phyloP scores from a whole-genome alignment of 2,797 vertebrate species.

The Catharus ustulatus region DNA sequence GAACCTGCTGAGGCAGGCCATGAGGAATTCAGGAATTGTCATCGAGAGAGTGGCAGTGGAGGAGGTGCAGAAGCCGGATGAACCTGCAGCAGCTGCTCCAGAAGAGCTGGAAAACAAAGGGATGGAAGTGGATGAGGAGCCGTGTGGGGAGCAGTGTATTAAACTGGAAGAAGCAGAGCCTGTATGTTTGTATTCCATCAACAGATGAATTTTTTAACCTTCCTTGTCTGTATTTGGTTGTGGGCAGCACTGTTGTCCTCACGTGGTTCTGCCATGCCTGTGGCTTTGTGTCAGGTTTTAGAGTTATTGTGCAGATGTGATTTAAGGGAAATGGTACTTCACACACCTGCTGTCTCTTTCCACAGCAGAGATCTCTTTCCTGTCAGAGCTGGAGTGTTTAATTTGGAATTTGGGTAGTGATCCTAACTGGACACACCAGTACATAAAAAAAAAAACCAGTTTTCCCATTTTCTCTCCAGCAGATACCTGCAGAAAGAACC shows the following conservation, averaged over 20 bases:
- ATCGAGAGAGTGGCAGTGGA: conserved; percentile 79
- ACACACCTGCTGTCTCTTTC: rapidly evolving
- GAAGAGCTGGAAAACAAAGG: conserved; percentile 74
- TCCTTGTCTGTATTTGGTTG: background rate
- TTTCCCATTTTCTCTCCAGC: background rate
- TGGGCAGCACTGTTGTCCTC: background rate
- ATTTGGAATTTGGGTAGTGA: background rate
- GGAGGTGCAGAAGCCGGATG: conserved; percentile 45
- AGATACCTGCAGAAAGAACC: conserved; percentile 70
- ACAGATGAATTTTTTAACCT: background rate
- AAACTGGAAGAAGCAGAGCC: conserved; percentile 61
- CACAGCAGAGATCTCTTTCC: background rate
- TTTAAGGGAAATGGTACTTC: background rate
- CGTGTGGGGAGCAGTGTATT: conserved; percentile 47
- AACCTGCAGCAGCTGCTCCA: background rate
- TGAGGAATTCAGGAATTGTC: conserved; percentile 92
- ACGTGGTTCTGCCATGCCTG: rapidly evolving
- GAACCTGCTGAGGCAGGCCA: conserved; percentile 92
- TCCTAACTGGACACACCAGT: background rate
- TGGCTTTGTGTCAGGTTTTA: background rate
- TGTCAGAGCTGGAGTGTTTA: background rate
- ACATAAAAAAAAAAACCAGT: background rate
- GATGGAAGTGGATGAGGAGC: conserved; percentile 44
- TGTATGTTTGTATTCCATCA: conserved; percentile 58
- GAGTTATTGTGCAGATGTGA: background rate